Percentiles rank a stretch among this genome's conserved stretches.
Conservation (phyloP, 2,113 vertebrate genomes). For the Rhinogobius similis region DNA sequence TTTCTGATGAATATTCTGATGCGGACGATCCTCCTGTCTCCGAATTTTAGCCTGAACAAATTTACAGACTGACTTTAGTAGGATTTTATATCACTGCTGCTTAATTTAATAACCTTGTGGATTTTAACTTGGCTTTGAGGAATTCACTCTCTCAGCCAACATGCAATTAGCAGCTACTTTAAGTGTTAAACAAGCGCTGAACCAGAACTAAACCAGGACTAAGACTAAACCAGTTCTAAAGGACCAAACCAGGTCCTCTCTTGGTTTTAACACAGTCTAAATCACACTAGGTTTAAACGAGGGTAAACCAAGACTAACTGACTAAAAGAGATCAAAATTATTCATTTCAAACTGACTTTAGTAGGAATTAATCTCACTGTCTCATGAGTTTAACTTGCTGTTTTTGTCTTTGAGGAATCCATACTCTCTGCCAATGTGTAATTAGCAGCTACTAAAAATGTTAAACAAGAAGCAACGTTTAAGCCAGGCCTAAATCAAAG, state of each 20-base stretch:
- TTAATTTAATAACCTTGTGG: neutral
- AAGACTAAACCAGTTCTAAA: too few relatives aligned
- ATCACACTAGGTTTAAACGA: neutral
- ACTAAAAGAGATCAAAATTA: too few relatives aligned
- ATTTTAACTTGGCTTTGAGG: neutral
- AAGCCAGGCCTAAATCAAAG: neutral
- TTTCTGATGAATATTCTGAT: conserved; percentile 69
- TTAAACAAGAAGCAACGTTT: too few relatives aligned
- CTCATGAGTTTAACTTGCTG: too few relatives aligned
- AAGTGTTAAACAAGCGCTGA: neutral
- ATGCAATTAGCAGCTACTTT: neutral
- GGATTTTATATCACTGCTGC: conserved; percentile 27
- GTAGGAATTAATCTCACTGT: too few relatives aligned
- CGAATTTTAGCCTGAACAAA: conserved; percentile 34
- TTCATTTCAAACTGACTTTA: too few relatives aligned
- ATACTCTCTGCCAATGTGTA: too few relatives aligned
- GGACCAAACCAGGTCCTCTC: too few relatives aligned
- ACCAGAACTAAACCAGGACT: neutral
- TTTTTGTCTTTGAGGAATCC: too few relatives aligned
- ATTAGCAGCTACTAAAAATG: too few relatives aligned
- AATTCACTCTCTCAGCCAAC: neutral
- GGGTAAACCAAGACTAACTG: neutral
- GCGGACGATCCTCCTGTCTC: conserved; percentile 56
- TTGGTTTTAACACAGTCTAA: too few relatives aligned
- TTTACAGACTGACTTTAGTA: conserved; percentile 40